Evolutionary conservation across 2,113 vertebrate species (phyloP), one percentile per base, ranked within the genome.

Genomic region (Lepisosteus osseus): DNA sequence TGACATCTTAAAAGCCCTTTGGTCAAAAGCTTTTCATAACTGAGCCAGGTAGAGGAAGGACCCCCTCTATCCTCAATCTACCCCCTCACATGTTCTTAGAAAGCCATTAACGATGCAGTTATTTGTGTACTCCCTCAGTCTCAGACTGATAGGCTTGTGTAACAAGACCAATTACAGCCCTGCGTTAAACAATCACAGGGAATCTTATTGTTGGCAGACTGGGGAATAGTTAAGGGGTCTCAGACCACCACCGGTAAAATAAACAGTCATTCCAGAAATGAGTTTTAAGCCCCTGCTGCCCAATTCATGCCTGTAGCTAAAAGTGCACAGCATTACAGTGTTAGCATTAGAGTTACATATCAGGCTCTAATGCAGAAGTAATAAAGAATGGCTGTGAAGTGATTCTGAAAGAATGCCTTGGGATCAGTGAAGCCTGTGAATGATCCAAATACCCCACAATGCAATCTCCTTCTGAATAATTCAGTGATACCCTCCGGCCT

Each of bases 391-490:
- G 86, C 84, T 78, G 84, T 82, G 80, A 82, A 82, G 78, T 79
- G 84, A 82, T 84, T 81, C 76, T 74, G 78, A 72, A 80, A 81
- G 80, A 78, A 81, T 83, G 83, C 85, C 84, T 84, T 83, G 82
- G 84, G 83, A 85, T 75, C 54, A 64, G 66, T 80, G 82, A 78
- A 71, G 79, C 74, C 54, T 61, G 65, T 80, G 82, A 77, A 71
- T 79, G 80, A 85, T 73, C 83, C 83, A 84, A 85, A 82, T 87
- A 88, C 81, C 88, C 86, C 87, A 83, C 82, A 69, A 91, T 82
- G 85, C 83, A 89, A 88, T 90, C 87, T 84, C 83, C 75, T 82
- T 77, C 79, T 87, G 87, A 90, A 87, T 88, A 90, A 88, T 89
- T 83, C 83, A 85, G 81, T 80, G 77, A 76, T 81, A 84, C 82